Evolutionary conservation across 2,888 invertebrate genomes (phyloP).

Genomic region (Drosophila cracens): DNA sequence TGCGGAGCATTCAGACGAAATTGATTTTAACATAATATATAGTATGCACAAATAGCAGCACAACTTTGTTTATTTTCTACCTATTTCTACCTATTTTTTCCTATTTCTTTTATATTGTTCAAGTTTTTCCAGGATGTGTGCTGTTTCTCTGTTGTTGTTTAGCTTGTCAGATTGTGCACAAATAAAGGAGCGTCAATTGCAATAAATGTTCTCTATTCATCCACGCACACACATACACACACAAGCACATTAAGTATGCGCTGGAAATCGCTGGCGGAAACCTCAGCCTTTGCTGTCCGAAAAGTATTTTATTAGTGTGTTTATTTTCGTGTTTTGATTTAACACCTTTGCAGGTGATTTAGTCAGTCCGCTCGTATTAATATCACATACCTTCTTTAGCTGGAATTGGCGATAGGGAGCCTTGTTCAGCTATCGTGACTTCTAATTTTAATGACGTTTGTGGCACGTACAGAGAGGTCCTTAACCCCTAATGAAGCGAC

Average conservation of each 20-base stretch:
- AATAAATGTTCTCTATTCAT: constrained; percentile 29
- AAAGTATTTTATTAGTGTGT: constrained; percentile 66
- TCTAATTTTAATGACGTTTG: constrained; percentile 56
- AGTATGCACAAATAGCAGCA: constrained; percentile 6
- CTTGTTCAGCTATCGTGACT: constrained; percentile 48
- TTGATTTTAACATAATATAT: constrained; percentile 39
- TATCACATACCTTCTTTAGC: not conserved
- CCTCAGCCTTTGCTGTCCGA: constrained; percentile 16
- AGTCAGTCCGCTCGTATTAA: not conserved
- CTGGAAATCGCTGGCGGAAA: constrained; percentile 24
- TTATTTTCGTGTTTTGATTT: constrained; percentile 71
- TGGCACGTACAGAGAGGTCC: not conserved
- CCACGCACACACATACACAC: not conserved
- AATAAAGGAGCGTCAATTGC: constrained; percentile 26
- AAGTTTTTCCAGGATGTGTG: constrained; percentile 9
- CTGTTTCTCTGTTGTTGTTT: constrained; percentile 18
- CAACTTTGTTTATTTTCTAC: constrained; percentile 19
- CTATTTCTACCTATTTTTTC: constrained; percentile 25
- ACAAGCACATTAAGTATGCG: constrained; percentile 23
- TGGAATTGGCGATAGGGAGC: not conserved
- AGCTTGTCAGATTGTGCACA: constrained; percentile 8
- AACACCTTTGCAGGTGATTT: constrained; percentile 60
- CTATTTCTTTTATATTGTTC: constrained; percentile 39
- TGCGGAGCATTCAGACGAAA: constrained; percentile 31
- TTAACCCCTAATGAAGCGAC: not conserved